Evolutionary conservation across 2,888 invertebrate species (phyloP).

Genomic region (Callosobruchus maculatus): DNA sequence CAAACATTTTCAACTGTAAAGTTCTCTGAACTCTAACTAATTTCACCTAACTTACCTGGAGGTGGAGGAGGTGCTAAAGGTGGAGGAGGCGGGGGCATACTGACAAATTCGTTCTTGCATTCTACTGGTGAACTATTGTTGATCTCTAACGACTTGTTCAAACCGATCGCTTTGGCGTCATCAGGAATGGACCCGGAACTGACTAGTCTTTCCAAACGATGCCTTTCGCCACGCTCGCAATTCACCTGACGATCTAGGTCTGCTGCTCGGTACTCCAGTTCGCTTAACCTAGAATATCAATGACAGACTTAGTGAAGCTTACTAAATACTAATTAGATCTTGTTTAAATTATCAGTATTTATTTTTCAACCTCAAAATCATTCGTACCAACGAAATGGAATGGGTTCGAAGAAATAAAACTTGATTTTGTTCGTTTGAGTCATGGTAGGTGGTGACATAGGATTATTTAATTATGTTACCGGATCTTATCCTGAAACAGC

Average conservation of each 20-base stretch:
- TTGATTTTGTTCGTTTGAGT: too few species aligned
- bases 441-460: too few species aligned
- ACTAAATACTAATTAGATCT: too few species aligned
- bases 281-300: slow-evolving; percentile 38
- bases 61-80: slow-evolving; percentile 55
- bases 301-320: neutral
- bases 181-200: slow-evolving; percentile 90
- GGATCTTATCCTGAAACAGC: too few species aligned
- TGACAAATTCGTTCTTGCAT: slow-evolving; percentile 32
- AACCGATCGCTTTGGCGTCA: slow-evolving; percentile 76
- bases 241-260: slow-evolving; percentile 59
- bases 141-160: slow-evolving; percentile 39
- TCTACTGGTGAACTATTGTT: slow-evolving; percentile 15
- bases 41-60: slow-evolving; percentile 32
- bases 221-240: slow-evolving; percentile 76
- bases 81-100: slow-evolving; percentile 43
- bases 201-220: slow-evolving; percentile 79
- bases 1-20: too few species aligned
- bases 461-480: too few species aligned
- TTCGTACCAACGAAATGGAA: too few species aligned
- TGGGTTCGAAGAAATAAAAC: too few species aligned
- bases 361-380: too few species aligned
- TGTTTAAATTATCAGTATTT: too few species aligned
- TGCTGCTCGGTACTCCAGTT: slow-evolving; percentile 54
- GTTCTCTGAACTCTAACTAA: neutral